Conservation (phyloP, 2,888 invertebrate genomes). For the Pseudococcus viburni region DNA sequence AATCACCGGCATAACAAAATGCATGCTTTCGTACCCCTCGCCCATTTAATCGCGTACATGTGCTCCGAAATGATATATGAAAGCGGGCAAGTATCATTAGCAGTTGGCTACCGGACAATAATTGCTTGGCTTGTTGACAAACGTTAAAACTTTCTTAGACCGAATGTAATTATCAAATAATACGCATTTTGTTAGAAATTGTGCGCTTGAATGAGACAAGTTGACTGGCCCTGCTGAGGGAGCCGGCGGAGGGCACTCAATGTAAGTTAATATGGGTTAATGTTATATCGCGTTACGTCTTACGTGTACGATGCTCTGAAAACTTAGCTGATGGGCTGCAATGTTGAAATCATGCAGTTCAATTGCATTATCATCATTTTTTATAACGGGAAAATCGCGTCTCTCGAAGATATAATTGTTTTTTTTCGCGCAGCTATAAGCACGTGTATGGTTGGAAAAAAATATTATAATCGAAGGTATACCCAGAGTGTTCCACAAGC, state of each 20-base stretch:
- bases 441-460: background rate
- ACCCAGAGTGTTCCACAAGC: background rate
- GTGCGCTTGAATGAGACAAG: slow-evolving; percentile 8
- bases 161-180: slow-evolving; percentile 45
- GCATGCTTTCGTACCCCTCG: background rate
- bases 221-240: no score
- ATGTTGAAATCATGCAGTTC: slow-evolving; percentile 3
- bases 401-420: slow-evolving; percentile 13
- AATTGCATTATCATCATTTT: slow-evolving; percentile 29
- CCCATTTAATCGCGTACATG: slow-evolving; percentile 16
- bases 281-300: slow-evolving; percentile 22
- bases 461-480: background rate
- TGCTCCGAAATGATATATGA: slow-evolving; percentile 32
- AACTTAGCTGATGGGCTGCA: background rate
- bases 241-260: background rate
- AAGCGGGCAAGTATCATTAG: slow-evolving; percentile 43
- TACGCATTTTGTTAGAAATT: slow-evolving; percentile 42
- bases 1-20: slow-evolving; percentile 34
- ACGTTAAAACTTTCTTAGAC: slow-evolving; percentile 48
- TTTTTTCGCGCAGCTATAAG: background rate
- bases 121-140: slow-evolving; percentile 50
- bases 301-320: background rate
- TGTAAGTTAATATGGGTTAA: slow-evolving; percentile 32
- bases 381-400: slow-evolving; percentile 5
- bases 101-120: slow-evolving; percentile 44